A percentile compares a stretch with the other conserved stretches of the same genome.
These are phyloP conservation scores for Channa striata DNA, from an alignment of 2,797 vertebrate species.

Conservation along the genomic window DNA sequence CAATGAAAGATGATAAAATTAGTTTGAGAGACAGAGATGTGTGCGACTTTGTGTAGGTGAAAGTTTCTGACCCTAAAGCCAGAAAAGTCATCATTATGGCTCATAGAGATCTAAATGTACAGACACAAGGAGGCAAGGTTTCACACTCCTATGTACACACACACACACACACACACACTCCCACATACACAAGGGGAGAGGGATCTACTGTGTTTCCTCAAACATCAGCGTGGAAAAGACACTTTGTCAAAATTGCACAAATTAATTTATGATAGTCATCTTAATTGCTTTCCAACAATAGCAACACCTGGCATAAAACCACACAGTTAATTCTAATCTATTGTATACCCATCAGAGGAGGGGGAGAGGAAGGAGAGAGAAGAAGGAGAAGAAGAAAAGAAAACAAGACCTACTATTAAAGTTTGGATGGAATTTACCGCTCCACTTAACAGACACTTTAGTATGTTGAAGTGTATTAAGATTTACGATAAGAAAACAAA, in stretches of 20 bases:
- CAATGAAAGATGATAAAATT: background rate
- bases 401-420: constrained; percentile 54
- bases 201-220: background rate
- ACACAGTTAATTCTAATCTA: constrained; percentile 38
- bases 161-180: constrained; percentile 5
- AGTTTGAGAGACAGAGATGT: background rate
- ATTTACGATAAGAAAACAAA: constrained; percentile 84
- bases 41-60: constrained; percentile 22
- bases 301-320: constrained; percentile 53
- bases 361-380: constrained; percentile 16
- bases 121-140: constrained; percentile 10
- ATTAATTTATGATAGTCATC: constrained; percentile 63
- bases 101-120: constrained; percentile 35
- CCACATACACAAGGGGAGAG: background rate
- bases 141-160: background rate
- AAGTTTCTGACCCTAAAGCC: constrained; percentile 51
- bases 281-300: constrained; percentile 66
- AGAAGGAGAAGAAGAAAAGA: constrained; percentile 13
- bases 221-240: constrained; percentile 9
- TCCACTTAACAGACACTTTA: constrained; percentile 61
- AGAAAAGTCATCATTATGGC: constrained; percentile 49
- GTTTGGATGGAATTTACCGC: constrained; percentile 66
- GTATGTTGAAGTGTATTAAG: constrained; percentile 70
- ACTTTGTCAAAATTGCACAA: constrained; percentile 35
- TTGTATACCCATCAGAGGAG: constrained; percentile 49